Base-by-base conservation (phyloP, 2,113 vertebrate genomes). In the Scophthalmus maximus region DNA sequence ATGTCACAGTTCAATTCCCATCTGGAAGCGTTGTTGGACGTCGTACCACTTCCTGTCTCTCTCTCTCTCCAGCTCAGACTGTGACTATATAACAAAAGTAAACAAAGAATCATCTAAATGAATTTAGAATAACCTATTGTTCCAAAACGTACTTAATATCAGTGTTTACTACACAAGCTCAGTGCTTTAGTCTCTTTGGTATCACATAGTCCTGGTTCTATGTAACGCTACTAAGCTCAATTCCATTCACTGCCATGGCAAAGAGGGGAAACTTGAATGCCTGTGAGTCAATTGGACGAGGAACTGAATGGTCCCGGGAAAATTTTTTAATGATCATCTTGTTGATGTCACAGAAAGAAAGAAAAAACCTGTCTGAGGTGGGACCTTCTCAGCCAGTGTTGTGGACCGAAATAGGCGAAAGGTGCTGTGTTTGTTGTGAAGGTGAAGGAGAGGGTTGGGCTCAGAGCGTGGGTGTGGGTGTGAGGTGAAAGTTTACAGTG, bases 391-490 rank as follows among this genome's bases (percentile, higher is more conserved):
- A 32, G 51, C 20, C 26, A 42, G 14, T 23, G n/a, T n/a, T 34
- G 53, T 38, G 32, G 12, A 59, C 56, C 36, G 1, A 46, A 58
- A 61, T 44, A 8, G 11, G 17, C 20, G 20, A 22, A 38, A 53
- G 26, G n/a, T n/a, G n/a, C n/a, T n/a, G n/a, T n/a, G n/a, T 46
- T 71, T 42, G 55, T 58, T 47, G 6, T 62, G 18, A 42, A 57
- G 26, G 14, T 26, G n/a, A 59, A 20, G 8, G 5, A 30, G 27
- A 63, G 1, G 12, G 14, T 22, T 29, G 4, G 1, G 1, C 17
- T 4, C 11, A 20, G 8, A 15, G 25, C 15, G 8, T 30, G 38
- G 18, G 38, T 50, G 12, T 50, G 12, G n/a, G 11, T 61, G 18
- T 49, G 51, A 49, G 27, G 9, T 27, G 1, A 65, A 57, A 0